phyloP scores from a whole-genome alignment of 1,140 invertebrate genomes.

The Apocrypta bakeri region DNA sequence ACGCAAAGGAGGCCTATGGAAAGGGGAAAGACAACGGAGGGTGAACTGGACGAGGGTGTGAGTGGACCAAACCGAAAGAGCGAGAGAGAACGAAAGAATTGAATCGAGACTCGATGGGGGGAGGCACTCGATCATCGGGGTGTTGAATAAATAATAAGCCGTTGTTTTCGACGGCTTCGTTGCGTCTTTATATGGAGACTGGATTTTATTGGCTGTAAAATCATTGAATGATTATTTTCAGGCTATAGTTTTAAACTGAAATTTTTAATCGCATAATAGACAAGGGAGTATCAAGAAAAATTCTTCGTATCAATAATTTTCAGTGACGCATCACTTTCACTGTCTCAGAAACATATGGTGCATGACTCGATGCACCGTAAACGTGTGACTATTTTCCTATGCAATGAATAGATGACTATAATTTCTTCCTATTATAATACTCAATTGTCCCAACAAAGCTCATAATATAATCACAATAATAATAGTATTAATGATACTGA shows the following conservation, averaged over 20 bases:
- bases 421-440: slow-evolving; percentile 18
- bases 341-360: background rate
- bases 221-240: background rate
- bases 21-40: slow-evolving; percentile 42
- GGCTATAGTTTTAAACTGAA: background rate
- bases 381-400: background rate
- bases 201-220: background rate
- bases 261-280: too few relatives aligned
- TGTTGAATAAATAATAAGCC: background rate
- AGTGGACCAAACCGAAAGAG: background rate
- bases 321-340: background rate
- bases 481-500: too few relatives aligned
- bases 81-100: slow-evolving; percentile 48
- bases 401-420: slow-evolving; percentile 5
- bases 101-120: slow-evolving; percentile 49
- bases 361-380: background rate
- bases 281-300: too few relatives aligned
- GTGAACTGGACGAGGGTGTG: slow-evolving; percentile 8
- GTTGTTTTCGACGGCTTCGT: background rate
- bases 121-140: slow-evolving; percentile 34
- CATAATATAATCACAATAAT: too few relatives aligned
- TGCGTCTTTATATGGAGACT: background rate
- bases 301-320: background rate
- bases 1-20: slow-evolving; percentile 46
- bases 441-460: background rate